A percentile compares a stretch with the other conserved stretches of the same genome.
Conservation (phyloP, 2,113 vertebrate genomes). For the Rattus norvegicus region DNA sequence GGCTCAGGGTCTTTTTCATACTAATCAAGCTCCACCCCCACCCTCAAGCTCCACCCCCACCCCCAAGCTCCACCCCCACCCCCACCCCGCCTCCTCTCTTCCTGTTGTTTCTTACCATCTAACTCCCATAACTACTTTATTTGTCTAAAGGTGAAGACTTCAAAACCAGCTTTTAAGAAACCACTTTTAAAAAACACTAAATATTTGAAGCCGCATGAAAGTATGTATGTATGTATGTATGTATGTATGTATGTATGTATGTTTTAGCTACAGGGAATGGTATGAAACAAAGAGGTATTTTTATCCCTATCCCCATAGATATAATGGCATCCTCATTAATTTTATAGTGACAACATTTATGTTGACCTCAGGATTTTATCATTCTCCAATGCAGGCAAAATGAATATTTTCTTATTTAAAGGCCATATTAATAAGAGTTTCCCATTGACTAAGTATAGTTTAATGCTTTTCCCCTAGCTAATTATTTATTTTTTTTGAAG, state of each 20-base stretch:
- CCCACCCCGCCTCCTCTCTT: not conserved
- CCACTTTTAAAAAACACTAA: not conserved
- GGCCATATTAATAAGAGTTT: conserved; percentile 2
- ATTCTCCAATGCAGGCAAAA: not conserved
- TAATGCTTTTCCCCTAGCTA: not conserved
- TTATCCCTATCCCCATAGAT: not conserved
- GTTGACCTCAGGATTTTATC: not conserved
- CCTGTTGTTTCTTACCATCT: not conserved
- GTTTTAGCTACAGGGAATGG: not conserved
- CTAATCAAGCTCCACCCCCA: not conserved
- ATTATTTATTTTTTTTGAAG: not conserved
- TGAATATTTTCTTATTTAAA: not conserved
- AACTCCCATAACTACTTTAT: not conserved
- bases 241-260: too few species aligned
- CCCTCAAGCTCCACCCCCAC: too few species aligned
- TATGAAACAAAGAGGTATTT: conserved; percentile 28
- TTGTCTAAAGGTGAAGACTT: not conserved
- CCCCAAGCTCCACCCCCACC: fast-evolving
- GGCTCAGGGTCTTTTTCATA: not conserved
- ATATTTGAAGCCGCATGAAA: not conserved
- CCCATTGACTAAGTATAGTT: not conserved
- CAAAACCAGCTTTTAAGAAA: not conserved
- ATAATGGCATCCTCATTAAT: conserved; percentile 9
- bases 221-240: too few species aligned
- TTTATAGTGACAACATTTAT: conserved; percentile 26